Conservation (phyloP, 2,797 vertebrate genomes). For the Catostomus latipinnis region DNA sequence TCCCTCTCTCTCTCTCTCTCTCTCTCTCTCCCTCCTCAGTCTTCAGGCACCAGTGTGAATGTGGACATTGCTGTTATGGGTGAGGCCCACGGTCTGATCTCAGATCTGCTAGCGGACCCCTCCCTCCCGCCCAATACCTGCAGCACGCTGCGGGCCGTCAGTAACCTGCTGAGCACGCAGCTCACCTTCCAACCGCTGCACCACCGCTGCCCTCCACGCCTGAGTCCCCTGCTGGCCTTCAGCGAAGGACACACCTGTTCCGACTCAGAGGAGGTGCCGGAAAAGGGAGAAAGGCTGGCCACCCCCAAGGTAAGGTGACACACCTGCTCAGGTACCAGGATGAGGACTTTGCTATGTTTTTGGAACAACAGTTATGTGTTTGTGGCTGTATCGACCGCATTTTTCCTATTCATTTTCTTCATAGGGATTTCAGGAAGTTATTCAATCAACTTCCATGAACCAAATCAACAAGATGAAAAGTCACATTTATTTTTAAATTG, state of each 20-base stretch:
- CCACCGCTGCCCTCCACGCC: conserved; percentile 80
- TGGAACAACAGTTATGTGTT: too few species aligned
- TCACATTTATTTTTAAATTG: too few species aligned
- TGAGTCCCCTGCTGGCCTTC: conserved; percentile 77
- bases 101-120: conserved; percentile 93
- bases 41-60: conserved; percentile 69
- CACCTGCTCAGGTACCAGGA: conserved; percentile 16
- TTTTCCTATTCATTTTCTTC: too few species aligned
- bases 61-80: conserved; percentile 98
- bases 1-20: neutral
- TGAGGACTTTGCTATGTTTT: neutral
- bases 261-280: conserved; percentile 88
- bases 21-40: neutral
- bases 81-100: conserved; percentile 95
- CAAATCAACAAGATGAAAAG: too few species aligned
- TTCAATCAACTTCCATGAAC: too few species aligned
- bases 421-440: too few species aligned
- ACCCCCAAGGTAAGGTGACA: conserved; percentile 86
- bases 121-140: conserved; percentile 92
- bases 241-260: conserved; percentile 87
- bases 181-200: conserved; percentile 92
- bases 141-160: conserved; percentile 92
- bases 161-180: conserved; percentile 94
- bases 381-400: too few species aligned
- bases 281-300: conserved; percentile 87